Conservation (phyloP, 2,113 vertebrate genomes). For the Circaetus cinerascens region DNA sequence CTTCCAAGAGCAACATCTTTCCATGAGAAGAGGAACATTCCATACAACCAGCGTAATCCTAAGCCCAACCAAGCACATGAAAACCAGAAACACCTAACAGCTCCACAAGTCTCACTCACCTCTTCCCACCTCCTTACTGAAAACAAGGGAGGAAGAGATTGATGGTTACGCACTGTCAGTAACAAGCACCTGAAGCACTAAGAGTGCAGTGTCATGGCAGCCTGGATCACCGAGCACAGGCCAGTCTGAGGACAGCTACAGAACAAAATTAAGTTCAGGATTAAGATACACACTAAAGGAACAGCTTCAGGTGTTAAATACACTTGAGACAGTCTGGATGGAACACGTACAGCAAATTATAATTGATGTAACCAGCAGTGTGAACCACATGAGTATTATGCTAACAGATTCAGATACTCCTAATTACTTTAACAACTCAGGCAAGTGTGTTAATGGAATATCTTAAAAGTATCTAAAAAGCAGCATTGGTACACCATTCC, state of each 20-base stretch:
- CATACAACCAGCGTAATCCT: not conserved
- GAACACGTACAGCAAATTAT: not conserved
- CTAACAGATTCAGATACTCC: not conserved
- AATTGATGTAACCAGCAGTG: not conserved
- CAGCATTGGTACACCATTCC: not conserved
- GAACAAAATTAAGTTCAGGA: not conserved
- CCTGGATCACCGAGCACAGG: not conserved
- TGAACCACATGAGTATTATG: not conserved
- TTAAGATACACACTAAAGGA: not conserved
- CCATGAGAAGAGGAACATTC: not conserved
- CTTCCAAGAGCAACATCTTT: not conserved
- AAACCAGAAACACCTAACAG: not conserved
- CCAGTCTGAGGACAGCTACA: not conserved
- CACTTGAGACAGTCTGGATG: not conserved
- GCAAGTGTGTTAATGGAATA: not conserved
- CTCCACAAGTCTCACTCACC: rapidly evolving
- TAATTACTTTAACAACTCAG: not conserved
- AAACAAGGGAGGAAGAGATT: not conserved
- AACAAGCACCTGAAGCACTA: rapidly evolving
- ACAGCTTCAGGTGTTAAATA: not conserved
- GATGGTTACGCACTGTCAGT: rapidly evolving
- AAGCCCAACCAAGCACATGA: not conserved
- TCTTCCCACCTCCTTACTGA: not conserved
- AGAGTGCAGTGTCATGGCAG: rapidly evolving
- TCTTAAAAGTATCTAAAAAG: not conserved